Evolutionary conservation across 2,797 vertebrate genomes (phyloP), one percentile per base, ranked within the genome.

Genomic region (Sylvia borin): DNA sequence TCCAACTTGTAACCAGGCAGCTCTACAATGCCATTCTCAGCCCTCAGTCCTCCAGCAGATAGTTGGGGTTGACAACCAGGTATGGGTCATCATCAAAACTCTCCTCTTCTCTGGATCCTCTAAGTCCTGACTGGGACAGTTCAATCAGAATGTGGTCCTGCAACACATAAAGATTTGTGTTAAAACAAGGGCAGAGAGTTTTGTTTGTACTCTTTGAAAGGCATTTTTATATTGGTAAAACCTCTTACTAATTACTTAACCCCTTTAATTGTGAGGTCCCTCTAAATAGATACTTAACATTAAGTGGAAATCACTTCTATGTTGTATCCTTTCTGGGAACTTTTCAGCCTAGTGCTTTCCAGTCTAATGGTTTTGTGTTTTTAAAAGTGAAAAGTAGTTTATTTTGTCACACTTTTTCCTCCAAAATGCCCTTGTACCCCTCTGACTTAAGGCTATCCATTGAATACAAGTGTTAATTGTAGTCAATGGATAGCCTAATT

Each of bases 71-170:
- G 89, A 99, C 99, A 7, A 99, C 99, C 85, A 99, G 97, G 74
- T 98, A 99, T 0, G 98, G 98, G 47, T 99, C 99, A 55, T 98
- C 99, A 73, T 98, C 98, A 76, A 97, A 76, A 96, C 97, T n/a
- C 93, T 97, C 97, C 45, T 98, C 78, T 68, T 98, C 98, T 1
- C 70, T 67, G 13, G 98, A 98, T 57, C 98, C 98, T 95, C 98
- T 99, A 94, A 99, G 95, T 20, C 99, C 99, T 0, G 97, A 98
- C 92, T 98, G 99, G 16, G 98, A 98, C 95, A 99, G 98, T 90
- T 99, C 98, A 16, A 99, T 99, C 50, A 99, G 98, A 97, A 99
- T 99, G 93, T 99, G 99, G 96, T 99, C 99, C 99, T 99, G 95
- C 58, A 95, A 94, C 9, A 95, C 43, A 93, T 20, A 96, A 60